Evolutionary conservation across 1,140 invertebrate species (phyloP), one percentile per base, ranked within the genome.

Genomic region (Paraescarpia echinospica): DNA sequence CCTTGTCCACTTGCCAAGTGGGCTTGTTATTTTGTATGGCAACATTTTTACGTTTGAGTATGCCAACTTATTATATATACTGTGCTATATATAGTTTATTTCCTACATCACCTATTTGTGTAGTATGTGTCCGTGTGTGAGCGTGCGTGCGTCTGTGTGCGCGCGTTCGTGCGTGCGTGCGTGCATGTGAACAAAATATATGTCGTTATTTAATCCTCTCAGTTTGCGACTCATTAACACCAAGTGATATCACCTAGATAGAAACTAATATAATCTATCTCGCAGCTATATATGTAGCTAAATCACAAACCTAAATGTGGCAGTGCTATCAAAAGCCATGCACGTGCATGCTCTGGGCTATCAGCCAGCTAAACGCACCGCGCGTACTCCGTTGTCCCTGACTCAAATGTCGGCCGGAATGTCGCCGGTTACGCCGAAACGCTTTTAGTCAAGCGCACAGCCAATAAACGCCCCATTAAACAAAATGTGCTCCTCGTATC

Each of bases 381-480:
- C 18, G 59, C 14, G 18, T 77, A 77, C 27, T 6, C 59, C 27
- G 59, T 2, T 77, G 59, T 77, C 59, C 27, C 59, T 18, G 59
- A 77, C 18, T 77, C 59, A 77, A 31, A 31, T 4, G 14, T 31
- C 2, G 12, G 8, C 14, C 18, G 18, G 22, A 31, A 77, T 27
- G 59, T 77, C 59, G 59, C 59, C 27, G 59, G 4, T 31, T 27
- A 77, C 59, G 59, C 8, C 22, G 59, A 77, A 77, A 77, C 59
- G 59, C 59, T 77, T 77, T 77, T 77, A 77, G 59, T 77, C 59
- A 27, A 27, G 59, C 59, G 59, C 59, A 27, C 59, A 4, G 59
- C 59, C 59, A 77, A 77, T 77, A 77, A 77, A 77, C 59, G 59
- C 59, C 59, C 59, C 59, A 77, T 77, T 77, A 77, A 77, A 77